Evolutionary conservation across 1,140 invertebrate species (phyloP).

Genomic region (Drosophila paulistorum): DNA sequence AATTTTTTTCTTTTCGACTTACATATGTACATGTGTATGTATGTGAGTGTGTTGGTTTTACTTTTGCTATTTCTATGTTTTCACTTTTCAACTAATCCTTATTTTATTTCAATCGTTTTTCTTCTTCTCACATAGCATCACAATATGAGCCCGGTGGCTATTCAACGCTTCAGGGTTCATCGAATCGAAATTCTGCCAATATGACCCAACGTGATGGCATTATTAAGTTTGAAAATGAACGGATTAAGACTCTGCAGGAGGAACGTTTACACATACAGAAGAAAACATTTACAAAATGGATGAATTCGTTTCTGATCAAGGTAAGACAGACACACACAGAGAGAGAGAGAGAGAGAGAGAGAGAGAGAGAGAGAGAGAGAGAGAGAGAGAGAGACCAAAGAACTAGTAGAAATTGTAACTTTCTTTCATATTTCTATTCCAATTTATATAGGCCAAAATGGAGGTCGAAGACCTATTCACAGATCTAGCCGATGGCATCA

Average conservation of each 20-base stretch:
- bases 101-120: constrained; percentile 39
- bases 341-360: background rate
- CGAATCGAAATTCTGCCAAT: constrained; percentile 85
- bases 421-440: constrained; percentile 26
- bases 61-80: constrained; percentile 28
- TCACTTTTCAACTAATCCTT: constrained; percentile 40
- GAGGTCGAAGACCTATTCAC: constrained; percentile 98
- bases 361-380: too few relatives aligned
- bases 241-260: constrained; percentile 98
- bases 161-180: constrained; percentile 84
- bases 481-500: constrained; percentile 97
- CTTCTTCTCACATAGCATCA: constrained; percentile 83
- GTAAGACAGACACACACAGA: constrained; percentile 86
- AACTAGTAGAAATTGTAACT: background rate
- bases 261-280: constrained; percentile 99
- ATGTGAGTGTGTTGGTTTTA: background rate
- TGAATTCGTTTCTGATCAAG: constrained; percentile 99
- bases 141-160: constrained; percentile 89
- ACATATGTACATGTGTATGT: too few relatives aligned
- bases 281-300: constrained; percentile 99
- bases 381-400: background rate
- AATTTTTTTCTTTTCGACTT: too few relatives aligned
- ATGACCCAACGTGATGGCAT: constrained; percentile 95
- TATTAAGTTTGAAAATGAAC: constrained; percentile 97
- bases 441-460: constrained; percentile 90